Evolutionary conservation across 2,113 vertebrate species (phyloP), one percentile per base, ranked within the genome.

Genomic region (Fukomys damarensis): DNA sequence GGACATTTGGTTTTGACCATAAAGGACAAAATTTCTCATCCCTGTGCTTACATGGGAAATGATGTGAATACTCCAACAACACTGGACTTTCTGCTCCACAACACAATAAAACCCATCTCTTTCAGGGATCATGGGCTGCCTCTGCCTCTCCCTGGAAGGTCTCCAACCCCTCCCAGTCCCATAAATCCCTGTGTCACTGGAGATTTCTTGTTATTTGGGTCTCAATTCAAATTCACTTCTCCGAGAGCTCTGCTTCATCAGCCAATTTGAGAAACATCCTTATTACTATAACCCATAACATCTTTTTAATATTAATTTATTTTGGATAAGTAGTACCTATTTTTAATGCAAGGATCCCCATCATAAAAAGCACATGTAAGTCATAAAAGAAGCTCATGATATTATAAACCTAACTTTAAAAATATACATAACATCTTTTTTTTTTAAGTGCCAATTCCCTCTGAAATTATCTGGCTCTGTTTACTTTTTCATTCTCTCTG

Each of bases 1-100:
- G 56, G 58, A 43, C 84, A 82, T 85, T 46, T 90, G 65, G 22
- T 65, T 96, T 95, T 81, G 80, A 88, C 56, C 22, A 32, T 22
- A 38, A 56, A 91, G 61, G 43, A 30, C 82, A 83, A 86, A 43
- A 1, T 4, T 38, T 63, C 59, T 79, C 6, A 0, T 5, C 9
- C 70, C 58, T 58, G 12, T 17, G 76, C 14, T 43, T 79, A 46
- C 35, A 46, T 10, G n/a, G 49, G 54, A 91, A 89, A 91, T 49
- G 63, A 43, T 32, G 61, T 20, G 35, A 46, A 63, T 8, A 12
- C 16, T 12, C 3, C 1, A 17, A 41, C 7, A 77, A 91, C n/a
- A 13, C 7, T 13, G 49, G 82, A 19, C 20, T 66, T 89, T 80
- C 38, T 49, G 3, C 59, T 52, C 35, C 35, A 46, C n/a, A 9